Evolutionary conservation across 2,888 invertebrate genomes (phyloP), one percentile per base, ranked within the genome.

Genomic region (Baccha elongata): DNA sequence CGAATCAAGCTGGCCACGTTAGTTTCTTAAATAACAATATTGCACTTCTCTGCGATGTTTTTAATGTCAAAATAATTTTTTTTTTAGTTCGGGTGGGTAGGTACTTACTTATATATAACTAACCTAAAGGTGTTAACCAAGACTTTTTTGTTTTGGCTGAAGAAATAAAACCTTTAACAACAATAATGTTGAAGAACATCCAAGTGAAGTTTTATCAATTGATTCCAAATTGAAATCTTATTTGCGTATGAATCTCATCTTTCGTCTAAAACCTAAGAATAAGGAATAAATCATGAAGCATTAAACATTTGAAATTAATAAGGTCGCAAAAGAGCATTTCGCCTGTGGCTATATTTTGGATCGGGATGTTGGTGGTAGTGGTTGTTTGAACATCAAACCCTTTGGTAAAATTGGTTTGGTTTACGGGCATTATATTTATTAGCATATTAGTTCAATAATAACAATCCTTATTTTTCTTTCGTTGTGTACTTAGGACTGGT

Each of bases 371-470:
- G 26, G 10, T n/a, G 1, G n/a, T 17, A 32, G n/a, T 13, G 35
- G 40, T 10, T 42, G 26, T 10, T 26, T n/a, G n/a, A 32, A 35
- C 60, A 60, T 17, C 3, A n/a, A 60, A 44, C 17, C 19, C 44
- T 29, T 60, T 44, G 44, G 44, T 44, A 11, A 44, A 60, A 60
- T 32, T 60, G 60, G n/a, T 44, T 60, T 29, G 42, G 48, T 11
- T 40, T 72, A 26, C 19, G 46, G 81, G 71, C 64, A 53, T 76
- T 81, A 76, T 81, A 76, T 81, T 81, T 81, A 81, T 81, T 81
- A 76, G 81, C 81, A 81, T 81, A 81, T 81, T 75, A 81, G 81
- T 75, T 71, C 62, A 81, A 76, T 53, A 60, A 71, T 65, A 81
- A 81, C 81, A 81, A 67, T 72, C 71, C 65, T 53, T 81, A 67